A percentile compares a stretch with the other conserved stretches of the same genome.
These are phyloP conservation scores for Plectrocnemia conspersa DNA, from an alignment of 1,140 invertebrate genomes.

Conservation along the genomic window DNA sequence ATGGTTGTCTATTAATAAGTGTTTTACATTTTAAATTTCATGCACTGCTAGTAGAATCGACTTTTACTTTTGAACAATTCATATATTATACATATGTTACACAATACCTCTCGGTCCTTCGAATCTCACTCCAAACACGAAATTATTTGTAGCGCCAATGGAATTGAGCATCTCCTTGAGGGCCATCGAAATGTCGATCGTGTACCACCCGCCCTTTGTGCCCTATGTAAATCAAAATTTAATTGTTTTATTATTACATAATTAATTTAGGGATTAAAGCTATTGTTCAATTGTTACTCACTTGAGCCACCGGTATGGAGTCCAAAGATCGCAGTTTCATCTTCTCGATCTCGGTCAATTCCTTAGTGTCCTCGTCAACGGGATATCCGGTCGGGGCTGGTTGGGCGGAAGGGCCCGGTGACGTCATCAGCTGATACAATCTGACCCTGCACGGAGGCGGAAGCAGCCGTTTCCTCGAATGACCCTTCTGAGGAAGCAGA, in stretches of 20 bases:
- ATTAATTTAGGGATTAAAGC: not conserved
- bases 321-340: slow-evolving; percentile 29
- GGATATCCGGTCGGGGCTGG: slow-evolving; percentile 7
- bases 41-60: too few relatives aligned
- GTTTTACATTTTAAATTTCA: not conserved
- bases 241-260: not conserved
- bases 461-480: not conserved
- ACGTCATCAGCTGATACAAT: slow-evolving; percentile 24
- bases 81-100: too few relatives aligned
- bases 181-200: slow-evolving; percentile 33
- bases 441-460: slow-evolving; percentile 30
- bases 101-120: slow-evolving; percentile 32
- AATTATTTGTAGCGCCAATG: slow-evolving; percentile 11
- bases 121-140: slow-evolving; percentile 32
- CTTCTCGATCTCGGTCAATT: slow-evolving; percentile 25
- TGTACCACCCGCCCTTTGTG: slow-evolving; percentile 31
- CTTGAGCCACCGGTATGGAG: slow-evolving; percentile 26
- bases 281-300: slow-evolving; percentile 11
- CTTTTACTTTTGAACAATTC: too few relatives aligned
- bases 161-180: slow-evolving; percentile 34
- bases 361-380: slow-evolving; percentile 11
- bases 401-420: slow-evolving; percentile 10
- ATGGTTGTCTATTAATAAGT: not conserved
- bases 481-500: slow-evolving; percentile 13
- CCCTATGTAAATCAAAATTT: slow-evolving; percentile 26